A percentile compares a stretch with the other conserved stretches of the same genome.
These are phyloP conservation scores for Lemur catta DNA, from an alignment of 2,797 vertebrate species.

Conservation along the genomic window DNA sequence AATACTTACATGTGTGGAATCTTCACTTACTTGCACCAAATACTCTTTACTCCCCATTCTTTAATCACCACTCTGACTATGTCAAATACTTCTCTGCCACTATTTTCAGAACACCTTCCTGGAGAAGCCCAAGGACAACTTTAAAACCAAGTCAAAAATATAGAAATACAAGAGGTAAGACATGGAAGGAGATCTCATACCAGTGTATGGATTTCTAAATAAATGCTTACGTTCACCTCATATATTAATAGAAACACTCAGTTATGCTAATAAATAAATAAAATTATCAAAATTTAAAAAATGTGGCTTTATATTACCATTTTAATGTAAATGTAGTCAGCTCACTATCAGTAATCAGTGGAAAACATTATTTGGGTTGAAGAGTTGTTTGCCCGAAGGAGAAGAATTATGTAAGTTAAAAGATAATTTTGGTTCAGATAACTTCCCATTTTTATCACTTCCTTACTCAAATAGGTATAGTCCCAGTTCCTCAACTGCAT, in stretches of 20 bases:
- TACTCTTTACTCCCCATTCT: neutral
- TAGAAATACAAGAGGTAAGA: neutral
- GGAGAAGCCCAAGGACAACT: neutral
- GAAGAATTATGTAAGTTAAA: neutral
- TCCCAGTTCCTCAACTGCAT: neutral
- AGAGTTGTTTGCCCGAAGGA: neutral
- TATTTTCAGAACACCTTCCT: neutral
- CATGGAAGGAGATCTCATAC: neutral
- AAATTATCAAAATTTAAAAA: neutral
- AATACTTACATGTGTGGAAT: neutral
- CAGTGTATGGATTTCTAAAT: neutral
- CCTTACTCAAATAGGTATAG: neutral
- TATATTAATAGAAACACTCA: neutral
- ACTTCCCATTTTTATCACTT: neutral
- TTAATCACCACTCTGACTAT: neutral
- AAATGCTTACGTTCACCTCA: neutral
- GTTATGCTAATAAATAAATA: neutral
- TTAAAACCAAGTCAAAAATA: neutral
- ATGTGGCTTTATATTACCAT: neutral
- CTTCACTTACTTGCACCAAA: neutral
- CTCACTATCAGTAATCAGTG: neutral
- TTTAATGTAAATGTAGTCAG: neutral
- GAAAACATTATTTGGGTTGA: neutral
- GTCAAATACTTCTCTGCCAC: neutral
- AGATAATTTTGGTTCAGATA: neutral